A percentile compares a stretch with the other conserved stretches of the same genome.
phyloP scores from a whole-genome alignment of 2,797 vertebrate species.

The Anniella stebbinsi region DNA sequence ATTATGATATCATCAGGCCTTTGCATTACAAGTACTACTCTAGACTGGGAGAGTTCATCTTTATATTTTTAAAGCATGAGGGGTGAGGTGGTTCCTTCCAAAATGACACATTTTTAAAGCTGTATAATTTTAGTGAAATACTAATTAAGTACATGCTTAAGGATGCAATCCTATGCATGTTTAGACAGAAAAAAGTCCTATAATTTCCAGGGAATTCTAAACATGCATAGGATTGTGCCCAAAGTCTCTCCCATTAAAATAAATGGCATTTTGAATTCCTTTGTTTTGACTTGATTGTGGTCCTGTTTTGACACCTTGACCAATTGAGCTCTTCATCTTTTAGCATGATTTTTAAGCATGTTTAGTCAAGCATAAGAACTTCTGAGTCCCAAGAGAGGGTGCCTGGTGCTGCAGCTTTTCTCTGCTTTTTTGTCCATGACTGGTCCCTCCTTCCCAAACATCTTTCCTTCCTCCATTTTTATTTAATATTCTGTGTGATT shows the following conservation, averaged over 20 bases:
- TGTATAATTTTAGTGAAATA: background rate
- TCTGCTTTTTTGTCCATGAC: background rate
- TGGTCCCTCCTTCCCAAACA: background rate
- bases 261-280: background rate
- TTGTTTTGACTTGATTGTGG: background rate
- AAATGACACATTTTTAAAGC: background rate
- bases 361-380: background rate
- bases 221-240: background rate
- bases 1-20: background rate
- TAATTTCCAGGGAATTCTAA: too few species aligned
- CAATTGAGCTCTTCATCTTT: background rate
- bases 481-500: constrained; percentile 27
- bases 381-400: background rate
- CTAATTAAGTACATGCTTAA: background rate
- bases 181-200: background rate
- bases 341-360: background rate
- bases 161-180: background rate
- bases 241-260: background rate
- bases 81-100: background rate
- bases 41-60: background rate
- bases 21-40: background rate
- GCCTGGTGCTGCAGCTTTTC: background rate
- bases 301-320: background rate
- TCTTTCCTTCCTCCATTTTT: background rate
- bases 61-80: background rate